Evolutionary conservation across 2,797 vertebrate genomes (phyloP), one percentile per base, ranked within the genome.

Genomic region (Danio choprae): DNA sequence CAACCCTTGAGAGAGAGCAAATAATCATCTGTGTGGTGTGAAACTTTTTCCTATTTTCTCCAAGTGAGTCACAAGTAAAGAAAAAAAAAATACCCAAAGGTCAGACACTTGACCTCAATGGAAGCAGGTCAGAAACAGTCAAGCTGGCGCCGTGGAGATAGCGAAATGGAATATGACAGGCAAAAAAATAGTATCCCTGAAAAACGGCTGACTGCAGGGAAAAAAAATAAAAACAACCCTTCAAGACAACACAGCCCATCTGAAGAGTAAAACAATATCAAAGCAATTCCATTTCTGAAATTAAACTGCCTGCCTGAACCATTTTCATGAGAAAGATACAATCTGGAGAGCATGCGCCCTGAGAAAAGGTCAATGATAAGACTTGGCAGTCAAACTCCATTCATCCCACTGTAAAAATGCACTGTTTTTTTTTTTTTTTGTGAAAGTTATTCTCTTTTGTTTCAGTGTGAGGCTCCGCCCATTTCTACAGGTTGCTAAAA

Each of bases 361-460:
- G 84, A 89, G 87, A 87, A 91, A 91, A 91, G 90, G 91, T 93
- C 91, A 91, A 78, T 83, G 91, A 92, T 90, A 90, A 91, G 83
- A 84, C 83, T 79, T 43, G n/a, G 68, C 77, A 59, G 83, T 87
- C 83, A 58, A 83, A 82, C 85, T 86, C 87, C 74, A 82, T 77
- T 79, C 78, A 40, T 41, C n/a, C 46, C 74, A 51, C 36, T 5
- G 65, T 58, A 12, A 74, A 64, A 63, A 22, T 43, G 22, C 22
- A 77, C 78, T 79, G 73, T 29, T 29, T 29, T 29, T 29, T 29
- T 29, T 29, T n/a, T n/a, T n/a, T n/a, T 71, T 78, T 51, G 41
- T 41, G 70, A 62, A 69, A 78, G 79, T 73, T 76, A 76, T 74
- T 76, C 82, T 80, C 80, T 79, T 84, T 81, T 69, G 79, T 77